phyloP scores from a whole-genome alignment of 2,888 invertebrate genomes.

The Lepidonotus clava region DNA sequence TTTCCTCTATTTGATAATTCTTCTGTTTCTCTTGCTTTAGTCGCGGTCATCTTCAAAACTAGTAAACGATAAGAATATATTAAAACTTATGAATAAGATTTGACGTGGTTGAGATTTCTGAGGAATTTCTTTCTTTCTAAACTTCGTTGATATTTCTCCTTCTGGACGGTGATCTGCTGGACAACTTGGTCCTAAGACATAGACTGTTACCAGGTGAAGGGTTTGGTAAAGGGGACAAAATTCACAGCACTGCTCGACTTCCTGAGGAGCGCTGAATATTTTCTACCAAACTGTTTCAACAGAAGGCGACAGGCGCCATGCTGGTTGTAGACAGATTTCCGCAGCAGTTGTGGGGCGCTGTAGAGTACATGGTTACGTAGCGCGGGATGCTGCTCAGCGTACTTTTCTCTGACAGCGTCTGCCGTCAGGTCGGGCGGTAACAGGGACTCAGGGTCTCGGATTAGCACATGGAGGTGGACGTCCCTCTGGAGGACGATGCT shows the following conservation, averaged over 20 bases:
- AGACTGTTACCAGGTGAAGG: neutral
- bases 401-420: neutral
- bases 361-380: neutral
- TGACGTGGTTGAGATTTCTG: too few relatives aligned
- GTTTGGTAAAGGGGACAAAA: neutral
- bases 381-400: neutral
- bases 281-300: neutral
- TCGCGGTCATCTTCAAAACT: too few relatives aligned
- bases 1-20: too few relatives aligned
- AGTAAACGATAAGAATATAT: too few relatives aligned
- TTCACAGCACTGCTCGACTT: neutral
- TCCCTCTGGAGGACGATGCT: neutral
- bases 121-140: too few relatives aligned
- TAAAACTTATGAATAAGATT: too few relatives aligned
- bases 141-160: too few relatives aligned
- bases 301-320: neutral
- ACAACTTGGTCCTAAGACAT: too few relatives aligned
- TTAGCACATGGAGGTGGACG: neutral
- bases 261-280: neutral
- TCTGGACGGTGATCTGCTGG: too few relatives aligned
- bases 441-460: neutral
- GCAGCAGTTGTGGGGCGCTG: neutral
- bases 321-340: neutral
- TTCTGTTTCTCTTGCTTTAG: too few relatives aligned
- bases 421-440: neutral